Evolutionary conservation across 1,140 invertebrate species (phyloP), one percentile per base, ranked within the genome.

Genomic region (Polypedilum pembai): DNA sequence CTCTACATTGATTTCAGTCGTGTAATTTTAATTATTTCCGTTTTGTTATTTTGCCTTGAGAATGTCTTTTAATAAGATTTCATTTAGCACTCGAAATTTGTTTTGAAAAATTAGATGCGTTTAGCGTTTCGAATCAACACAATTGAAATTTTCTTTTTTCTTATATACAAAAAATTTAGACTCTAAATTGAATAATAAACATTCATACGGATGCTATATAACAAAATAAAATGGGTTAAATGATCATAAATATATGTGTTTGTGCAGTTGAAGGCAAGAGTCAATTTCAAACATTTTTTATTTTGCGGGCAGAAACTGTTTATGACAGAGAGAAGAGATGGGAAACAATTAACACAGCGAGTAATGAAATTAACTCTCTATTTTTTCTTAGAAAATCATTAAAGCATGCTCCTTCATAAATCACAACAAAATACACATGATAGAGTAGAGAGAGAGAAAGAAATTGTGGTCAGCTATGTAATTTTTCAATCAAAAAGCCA

Each of bases 161-260:
- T 45, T 45, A 45, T 45, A 10, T 8, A 1, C 2, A 45, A 45
- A 12, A 56, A 56, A 56, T 15, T 56, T 56, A 15, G 45, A n/a
- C 15, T n/a, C 45, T 56, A 56, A 56, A 56, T 56, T 56, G 45
- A 15, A 56, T 56, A 56, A 56, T 56, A 56, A 56, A 56, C 45
- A 56, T 56, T 56, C 45, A n/a, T 56, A 12, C 45, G n/a, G 7
- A 12, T n/a, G 45, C 45, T 56, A 56, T 56, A n/a, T n/a, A n/a
- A n/a, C 45, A 56, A n/a, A 56, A 56, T 56, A 56, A 56, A 56
- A 56, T 56, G 45, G 45, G 45, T 56, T 56, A 56, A 56, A 56
- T 56, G 12, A n/a, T 56, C 45, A 56, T 56, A 4, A 15, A 56
- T 56, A 15, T 15, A 56, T n/a, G n/a, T n/a, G 3, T n/a, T 45